A percentile compares a stretch with the other conserved stretches of the same genome.
phyloP scores from a whole-genome alignment of 23 tunicate species.

The Halocynthia roretzi region DNA sequence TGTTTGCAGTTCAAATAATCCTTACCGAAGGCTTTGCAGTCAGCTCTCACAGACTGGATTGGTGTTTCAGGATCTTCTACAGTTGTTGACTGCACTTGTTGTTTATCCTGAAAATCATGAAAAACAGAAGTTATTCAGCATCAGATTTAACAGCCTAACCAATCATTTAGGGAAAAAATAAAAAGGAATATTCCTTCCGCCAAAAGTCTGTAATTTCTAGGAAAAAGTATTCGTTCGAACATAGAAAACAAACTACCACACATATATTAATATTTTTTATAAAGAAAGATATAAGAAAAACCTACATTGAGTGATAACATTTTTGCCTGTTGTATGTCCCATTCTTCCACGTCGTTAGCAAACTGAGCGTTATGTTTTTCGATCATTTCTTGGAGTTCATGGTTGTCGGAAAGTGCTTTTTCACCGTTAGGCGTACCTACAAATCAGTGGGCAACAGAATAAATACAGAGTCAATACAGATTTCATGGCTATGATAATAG shows the following conservation, averaged over 20 bases:
- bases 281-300: neutral
- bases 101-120: neutral
- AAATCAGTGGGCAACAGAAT: neutral
- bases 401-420: constrained; percentile 16
- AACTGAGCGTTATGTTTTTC: constrained; percentile 20
- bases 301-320: constrained; percentile 16
- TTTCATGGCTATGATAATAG: neutral
- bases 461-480: neutral
- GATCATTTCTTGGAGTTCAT: constrained; percentile 18
- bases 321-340: constrained; percentile 32
- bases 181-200: neutral
- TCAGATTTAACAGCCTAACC: neutral
- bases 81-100: neutral
- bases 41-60: neutral
- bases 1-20: no score
- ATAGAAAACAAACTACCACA: no score
- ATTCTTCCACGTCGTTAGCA: constrained; percentile 29
- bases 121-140: neutral
- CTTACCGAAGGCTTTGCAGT: no score
- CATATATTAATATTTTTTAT: no score
- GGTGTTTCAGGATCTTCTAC: neutral
- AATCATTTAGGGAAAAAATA: neutral
- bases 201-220: neutral
- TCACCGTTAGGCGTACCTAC: constrained; percentile 2
- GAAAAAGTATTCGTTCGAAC: neutral